phyloP scores from a whole-genome alignment of 2,113 vertebrate species.

The Phyllostomus hastatus region DNA sequence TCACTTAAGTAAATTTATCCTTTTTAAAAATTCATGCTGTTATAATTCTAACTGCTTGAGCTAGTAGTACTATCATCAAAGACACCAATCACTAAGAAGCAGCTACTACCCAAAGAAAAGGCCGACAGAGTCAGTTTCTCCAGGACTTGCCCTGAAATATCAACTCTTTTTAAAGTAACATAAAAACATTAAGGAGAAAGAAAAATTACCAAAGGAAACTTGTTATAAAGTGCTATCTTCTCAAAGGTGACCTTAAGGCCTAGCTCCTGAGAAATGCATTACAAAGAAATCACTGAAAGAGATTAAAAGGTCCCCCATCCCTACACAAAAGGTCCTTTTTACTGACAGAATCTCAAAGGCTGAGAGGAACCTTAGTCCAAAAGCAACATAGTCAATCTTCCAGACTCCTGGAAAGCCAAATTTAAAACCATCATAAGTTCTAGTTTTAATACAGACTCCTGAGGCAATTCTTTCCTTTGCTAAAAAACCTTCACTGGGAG shows the following conservation, averaged over 20 bases:
- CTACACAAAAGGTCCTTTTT: not conserved
- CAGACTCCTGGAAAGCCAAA: not conserved
- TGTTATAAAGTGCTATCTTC: not conserved
- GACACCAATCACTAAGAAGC: not conserved
- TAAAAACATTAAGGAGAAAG: not conserved
- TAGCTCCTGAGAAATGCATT: not conserved
- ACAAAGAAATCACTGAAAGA: not conserved
- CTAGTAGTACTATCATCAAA: not conserved
- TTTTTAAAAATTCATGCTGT: not conserved
- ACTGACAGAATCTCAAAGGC: not conserved
- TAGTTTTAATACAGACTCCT: not conserved
- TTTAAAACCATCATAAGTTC: not conserved
- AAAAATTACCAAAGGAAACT: constrained; percentile 24
- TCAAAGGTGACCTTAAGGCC: not conserved
- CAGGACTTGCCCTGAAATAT: not conserved
- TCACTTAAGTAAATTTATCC: not conserved
- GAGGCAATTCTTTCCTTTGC: not conserved
- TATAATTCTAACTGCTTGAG: not conserved
- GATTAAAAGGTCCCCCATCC: not conserved
- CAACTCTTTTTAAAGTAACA: not conserved
- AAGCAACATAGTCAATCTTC: not conserved
- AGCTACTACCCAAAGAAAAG: not conserved
- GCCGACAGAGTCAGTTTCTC: not conserved
- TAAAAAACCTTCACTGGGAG: not conserved
- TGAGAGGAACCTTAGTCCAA: not conserved